Evolutionary conservation across 2,113 vertebrate species (phyloP), one percentile per base, ranked within the genome.

Genomic region (Illadopsis cleaveri): DNA sequence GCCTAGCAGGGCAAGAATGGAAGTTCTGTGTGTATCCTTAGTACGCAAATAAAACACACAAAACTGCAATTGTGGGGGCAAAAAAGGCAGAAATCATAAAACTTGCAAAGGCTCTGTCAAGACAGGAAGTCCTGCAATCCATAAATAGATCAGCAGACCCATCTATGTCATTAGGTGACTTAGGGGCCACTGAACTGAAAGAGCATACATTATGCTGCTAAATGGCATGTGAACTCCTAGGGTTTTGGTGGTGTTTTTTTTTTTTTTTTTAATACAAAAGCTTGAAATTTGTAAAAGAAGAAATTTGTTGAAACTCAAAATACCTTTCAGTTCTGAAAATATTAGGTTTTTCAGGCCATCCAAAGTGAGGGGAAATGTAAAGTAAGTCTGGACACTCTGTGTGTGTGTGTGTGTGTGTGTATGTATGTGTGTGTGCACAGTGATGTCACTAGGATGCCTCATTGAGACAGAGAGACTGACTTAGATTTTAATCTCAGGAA

Each of bases 111-210:
- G 93, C 81, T 79, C 56, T 22, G 21, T 80, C 54, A 87, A 88
- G 56, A 76, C 51, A 93, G 82, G 79, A 92, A 88, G 47, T 81
- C 27, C 35, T 60, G 47, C 35, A 79, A 77, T 85, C 45, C 24
- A 9, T 57, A 71, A 92, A 90, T 65, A 91, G 92, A 92, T 72
- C 91, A 89, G 79, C 56, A 94, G 57, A 62, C 30, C 38, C 71
- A 42, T 61, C 44, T 89, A 37, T 81, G 66, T 82, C 75, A 76
- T 72, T 79, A 86, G 44, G 33, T 58, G 72, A 57, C 42, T 80
- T 82, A 51, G 48, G 44, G 60, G 38, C 65, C 30, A 62, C 56
- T 89, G 24, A 65, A 76, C 45, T 61, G 81, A 60, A 68, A 64
- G 42, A 65, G 37, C 21, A 42, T 31, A 4, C 6, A 78, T 73